These are phyloP conservation scores for Engystomops pustulosus DNA, from an alignment of 2,113 vertebrate genomes.

Conservation along the genomic window DNA sequence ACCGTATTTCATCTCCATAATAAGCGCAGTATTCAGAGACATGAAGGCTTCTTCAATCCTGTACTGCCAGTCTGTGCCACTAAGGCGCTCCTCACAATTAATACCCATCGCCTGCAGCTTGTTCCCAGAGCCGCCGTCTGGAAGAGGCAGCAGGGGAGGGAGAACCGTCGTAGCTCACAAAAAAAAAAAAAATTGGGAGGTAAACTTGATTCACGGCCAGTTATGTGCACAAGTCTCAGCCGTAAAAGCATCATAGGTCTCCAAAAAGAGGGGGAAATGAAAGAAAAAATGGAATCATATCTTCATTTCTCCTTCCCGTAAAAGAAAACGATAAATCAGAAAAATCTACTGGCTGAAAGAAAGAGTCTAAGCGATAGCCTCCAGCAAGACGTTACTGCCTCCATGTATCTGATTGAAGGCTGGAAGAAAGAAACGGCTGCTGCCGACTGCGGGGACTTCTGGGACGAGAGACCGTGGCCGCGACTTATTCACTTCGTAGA, in stretches of 20 bases:
- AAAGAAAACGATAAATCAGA: slow-evolving; percentile 22
- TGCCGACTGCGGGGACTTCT: not conserved
- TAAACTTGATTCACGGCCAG: slow-evolving; percentile 37
- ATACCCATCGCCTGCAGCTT: slow-evolving; percentile 31
- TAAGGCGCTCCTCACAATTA: not conserved
- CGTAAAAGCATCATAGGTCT: not conserved
- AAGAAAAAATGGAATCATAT: slow-evolving; percentile 3
- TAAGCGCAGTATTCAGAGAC: not conserved
- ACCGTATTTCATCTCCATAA: too few relatives aligned
- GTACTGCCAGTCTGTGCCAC: not conserved
- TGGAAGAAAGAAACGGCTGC: not conserved
- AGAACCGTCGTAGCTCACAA: not conserved
- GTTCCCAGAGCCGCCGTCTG: slow-evolving; percentile 25
- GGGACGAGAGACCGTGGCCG: slow-evolving; percentile 7
- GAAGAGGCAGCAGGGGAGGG: not conserved
- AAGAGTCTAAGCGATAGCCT: slow-evolving; percentile 26
- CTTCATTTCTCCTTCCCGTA: not conserved
- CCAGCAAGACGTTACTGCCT: slow-evolving; percentile 20
- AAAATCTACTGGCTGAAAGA: slow-evolving; percentile 9
- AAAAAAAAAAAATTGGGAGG: slow-evolving; percentile 8
- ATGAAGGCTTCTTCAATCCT: not conserved
- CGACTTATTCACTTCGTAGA: slow-evolving; percentile 20
- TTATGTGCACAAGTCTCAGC: slow-evolving; percentile 16
- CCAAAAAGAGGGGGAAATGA: not conserved
- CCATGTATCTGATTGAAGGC: slow-evolving; percentile 38